Conservation (phyloP, 2,888 invertebrate species). For the Polydrusus cervinus region DNA sequence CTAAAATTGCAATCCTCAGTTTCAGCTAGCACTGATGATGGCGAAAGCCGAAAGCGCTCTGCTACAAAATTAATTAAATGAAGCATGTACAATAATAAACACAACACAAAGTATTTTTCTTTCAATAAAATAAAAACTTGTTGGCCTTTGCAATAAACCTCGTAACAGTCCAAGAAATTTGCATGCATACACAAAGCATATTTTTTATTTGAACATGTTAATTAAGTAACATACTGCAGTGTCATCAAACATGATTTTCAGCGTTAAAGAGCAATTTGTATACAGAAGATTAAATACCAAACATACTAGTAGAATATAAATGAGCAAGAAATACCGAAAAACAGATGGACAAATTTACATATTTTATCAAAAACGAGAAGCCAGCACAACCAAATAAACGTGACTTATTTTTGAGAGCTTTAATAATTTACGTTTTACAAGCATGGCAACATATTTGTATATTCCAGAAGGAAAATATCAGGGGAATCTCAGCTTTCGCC, state of each 20-base stretch:
- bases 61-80: too few species aligned
- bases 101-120: too few species aligned
- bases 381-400: slow-evolving; percentile 37
- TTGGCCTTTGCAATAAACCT: too few species aligned
- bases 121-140: too few species aligned
- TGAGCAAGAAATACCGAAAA: slow-evolving; percentile 30
- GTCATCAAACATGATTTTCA: neutral
- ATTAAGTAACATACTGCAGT: neutral
- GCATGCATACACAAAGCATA: neutral
- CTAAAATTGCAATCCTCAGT: too few species aligned
- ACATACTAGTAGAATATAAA: slow-evolving; percentile 28
- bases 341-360: slow-evolving; percentile 27
- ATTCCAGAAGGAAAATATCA: slow-evolving; percentile 27
- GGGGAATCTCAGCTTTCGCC: slow-evolving; percentile 27
- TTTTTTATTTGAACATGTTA: neutral
- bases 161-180: too few species aligned
- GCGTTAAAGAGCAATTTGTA: slow-evolving; percentile 17
- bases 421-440: slow-evolving; percentile 35
- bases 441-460: slow-evolving; percentile 29
- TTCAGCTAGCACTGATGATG: too few species aligned
- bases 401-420: slow-evolving; percentile 41
- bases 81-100: too few species aligned
- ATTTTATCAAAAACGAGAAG: slow-evolving; percentile 36
- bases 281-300: slow-evolving; percentile 25
- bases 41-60: too few species aligned